Evolutionary conservation across 2,888 invertebrate species (phyloP).

Genomic region (Perizoma flavofasciatum): DNA sequence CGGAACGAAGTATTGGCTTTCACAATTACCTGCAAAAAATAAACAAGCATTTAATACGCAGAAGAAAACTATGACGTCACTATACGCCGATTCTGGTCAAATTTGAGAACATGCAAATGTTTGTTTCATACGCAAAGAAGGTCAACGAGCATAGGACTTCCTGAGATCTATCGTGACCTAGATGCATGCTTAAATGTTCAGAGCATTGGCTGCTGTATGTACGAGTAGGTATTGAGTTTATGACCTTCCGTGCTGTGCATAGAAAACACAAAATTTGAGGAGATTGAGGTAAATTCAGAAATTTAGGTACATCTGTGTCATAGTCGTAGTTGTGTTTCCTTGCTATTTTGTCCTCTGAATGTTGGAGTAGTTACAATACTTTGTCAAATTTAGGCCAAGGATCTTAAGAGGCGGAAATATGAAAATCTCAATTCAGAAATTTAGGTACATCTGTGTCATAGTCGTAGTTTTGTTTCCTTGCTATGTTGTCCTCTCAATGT

Average conservation of each 20-base stretch:
- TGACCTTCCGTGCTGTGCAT: slow-evolving; percentile 6
- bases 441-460: background rate
- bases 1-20: slow-evolving; percentile 2
- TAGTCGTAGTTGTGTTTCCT: too few species aligned
- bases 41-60: slow-evolving; percentile 18
- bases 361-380: background rate
- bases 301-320: slow-evolving; percentile 3
- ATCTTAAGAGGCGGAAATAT: too few species aligned
- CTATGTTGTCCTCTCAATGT: background rate
- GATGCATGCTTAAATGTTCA: slow-evolving; percentile 4
- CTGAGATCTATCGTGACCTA: slow-evolving; percentile 22
- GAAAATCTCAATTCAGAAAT: too few species aligned
- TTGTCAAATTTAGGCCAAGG: background rate
- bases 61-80: slow-evolving; percentile 13
- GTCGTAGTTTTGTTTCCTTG: too few species aligned
- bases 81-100: too few species aligned
- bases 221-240: slow-evolving; percentile 8
- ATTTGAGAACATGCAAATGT: slow-evolving; percentile 20
- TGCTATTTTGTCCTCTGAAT: background rate
- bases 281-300: slow-evolving; percentile 9
- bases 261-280: background rate
- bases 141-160: slow-evolving; percentile 9
- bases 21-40: slow-evolving; percentile 36
- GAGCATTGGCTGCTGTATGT: slow-evolving; percentile 3
- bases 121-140: slow-evolving; percentile 10